A percentile compares a stretch with the other conserved stretches of the same genome.
Evolutionary conservation across 2,113 vertebrate species (phyloP).

Genomic region (crab-eating macaque (Macaca fascicularis)): DNA sequence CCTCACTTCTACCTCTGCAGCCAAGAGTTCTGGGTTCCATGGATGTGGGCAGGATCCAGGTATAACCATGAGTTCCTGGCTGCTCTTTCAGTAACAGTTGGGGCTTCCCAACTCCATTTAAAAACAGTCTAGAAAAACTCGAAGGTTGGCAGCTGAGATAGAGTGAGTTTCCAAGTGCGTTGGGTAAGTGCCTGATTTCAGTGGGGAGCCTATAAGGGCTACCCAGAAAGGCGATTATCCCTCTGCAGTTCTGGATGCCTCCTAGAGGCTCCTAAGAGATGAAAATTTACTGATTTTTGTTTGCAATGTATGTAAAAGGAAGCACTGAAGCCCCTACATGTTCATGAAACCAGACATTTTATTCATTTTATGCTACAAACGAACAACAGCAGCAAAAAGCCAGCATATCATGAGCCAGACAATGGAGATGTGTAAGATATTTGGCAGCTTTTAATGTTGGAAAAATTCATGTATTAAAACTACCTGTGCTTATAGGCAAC

Average conservation of each 20-base stretch:
- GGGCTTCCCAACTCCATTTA: constrained; percentile 20
- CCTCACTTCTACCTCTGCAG: neutral
- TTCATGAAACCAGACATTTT: neutral
- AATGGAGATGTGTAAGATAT: neutral
- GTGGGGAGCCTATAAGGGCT: neutral
- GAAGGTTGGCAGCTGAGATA: neutral
- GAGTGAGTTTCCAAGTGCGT: neutral
- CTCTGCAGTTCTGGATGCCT: neutral
- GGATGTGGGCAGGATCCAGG: neutral
- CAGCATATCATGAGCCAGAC: neutral
- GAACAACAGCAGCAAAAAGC: neutral
- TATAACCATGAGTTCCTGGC: neutral
- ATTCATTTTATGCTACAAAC: neutral
- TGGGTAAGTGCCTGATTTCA: constrained; percentile 17
- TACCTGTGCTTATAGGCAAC: neutral
- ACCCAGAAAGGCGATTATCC: neutral
- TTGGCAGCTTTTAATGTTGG: neutral
- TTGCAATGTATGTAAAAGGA: constrained; percentile 4
- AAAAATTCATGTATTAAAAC: neutral
- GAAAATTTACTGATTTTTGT: constrained; percentile 31
- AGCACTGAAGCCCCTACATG: neutral
- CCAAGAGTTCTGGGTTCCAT: neutral
- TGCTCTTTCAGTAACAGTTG: neutral
- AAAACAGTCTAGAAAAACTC: constrained; percentile 44
- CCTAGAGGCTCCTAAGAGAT: neutral